Evolutionary conservation across 2,888 invertebrate species (phyloP).

Genomic region (Ganaspis brasiliensis): DNA sequence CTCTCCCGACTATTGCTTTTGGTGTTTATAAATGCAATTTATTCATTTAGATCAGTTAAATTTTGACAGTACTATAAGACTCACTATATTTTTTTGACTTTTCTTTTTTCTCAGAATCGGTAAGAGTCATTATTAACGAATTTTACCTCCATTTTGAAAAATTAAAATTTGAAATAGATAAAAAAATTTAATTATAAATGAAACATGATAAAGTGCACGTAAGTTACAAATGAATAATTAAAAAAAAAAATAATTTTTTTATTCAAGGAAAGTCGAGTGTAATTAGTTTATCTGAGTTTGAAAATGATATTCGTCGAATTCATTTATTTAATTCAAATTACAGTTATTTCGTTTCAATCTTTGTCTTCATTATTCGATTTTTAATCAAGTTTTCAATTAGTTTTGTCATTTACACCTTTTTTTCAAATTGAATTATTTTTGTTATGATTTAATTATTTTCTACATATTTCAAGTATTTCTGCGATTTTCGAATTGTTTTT

Average conservation of each 20-base stretch:
- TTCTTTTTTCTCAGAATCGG: background rate
- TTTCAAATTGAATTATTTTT: too few relatives aligned
- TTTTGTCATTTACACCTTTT: too few relatives aligned
- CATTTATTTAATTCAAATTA: too few relatives aligned
- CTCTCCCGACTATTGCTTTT: conserved; percentile 18
- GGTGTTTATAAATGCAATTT: conserved; percentile 3
- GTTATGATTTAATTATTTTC: too few relatives aligned
- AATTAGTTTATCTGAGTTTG: background rate
- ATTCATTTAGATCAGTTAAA: background rate
- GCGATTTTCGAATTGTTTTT: too few relatives aligned
- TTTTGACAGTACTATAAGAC: conserved; percentile 9
- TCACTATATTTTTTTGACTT: background rate
- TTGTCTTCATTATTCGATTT: too few relatives aligned
- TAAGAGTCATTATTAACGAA: background rate
- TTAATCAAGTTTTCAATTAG: too few relatives aligned
- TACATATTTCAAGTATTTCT: too few relatives aligned
- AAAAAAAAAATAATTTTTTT: background rate
- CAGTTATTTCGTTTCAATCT: too few relatives aligned
- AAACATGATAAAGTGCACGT: too few relatives aligned
- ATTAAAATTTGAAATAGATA: background rate
- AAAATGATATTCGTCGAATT: background rate
- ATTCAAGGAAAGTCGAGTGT: background rate
- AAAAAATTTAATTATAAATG: too few relatives aligned
- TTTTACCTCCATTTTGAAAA: background rate
- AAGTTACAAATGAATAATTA: too few relatives aligned